Base-by-base conservation (phyloP, 2,113 vertebrate genomes). In the Steatornis caripensis region DNA sequence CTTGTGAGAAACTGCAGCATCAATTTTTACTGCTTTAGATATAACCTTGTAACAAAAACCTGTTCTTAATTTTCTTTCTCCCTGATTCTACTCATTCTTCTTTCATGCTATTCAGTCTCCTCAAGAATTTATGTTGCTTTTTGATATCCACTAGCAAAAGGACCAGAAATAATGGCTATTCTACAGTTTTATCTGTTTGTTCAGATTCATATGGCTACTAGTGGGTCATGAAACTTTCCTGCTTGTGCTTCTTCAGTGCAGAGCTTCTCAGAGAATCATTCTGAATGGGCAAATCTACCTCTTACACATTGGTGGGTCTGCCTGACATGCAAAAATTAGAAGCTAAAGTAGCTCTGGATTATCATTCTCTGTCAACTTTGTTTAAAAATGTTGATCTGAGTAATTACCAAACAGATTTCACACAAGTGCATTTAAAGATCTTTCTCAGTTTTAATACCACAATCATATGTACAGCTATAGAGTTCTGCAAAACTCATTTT, bases 401-500 rank as follows among this genome's bases (percentile, higher is more conserved):
- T 65, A 87, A 83, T 80, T 69, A 82, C 72, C 46, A 58, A 70
- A 4, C 9, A 66, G 23, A 2, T 77, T 93, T 79, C 58, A 61
- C 45, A 46, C 27, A 78, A 76, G 14, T 11, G 10, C 6, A 17
- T 84, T 78, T 89, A 36, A 57, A 93, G 78, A 53, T 1, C 20
- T 26, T 29, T 11, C 7, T 68, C 16, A 23, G 15, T 83, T 96
- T 83, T 70, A 85, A 74, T 19, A 62, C 36, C n/a, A 61, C 39
- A 72, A 39, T 80, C 58, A 9, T 74, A 75, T 64, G 29, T 36
- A 55, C 53, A 82, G 43, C 30, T 53, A 51, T 1, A 41, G 17
- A 21, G 41, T 14, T 90, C 90, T 96, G 87, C 57, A 94, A 91
- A 93, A 92, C 62, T 74, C 15, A 88, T 95, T 96, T 87, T 85